Base-by-base conservation (phyloP, 2,888 invertebrate genomes). In the Nomada fabriciana region DNA sequence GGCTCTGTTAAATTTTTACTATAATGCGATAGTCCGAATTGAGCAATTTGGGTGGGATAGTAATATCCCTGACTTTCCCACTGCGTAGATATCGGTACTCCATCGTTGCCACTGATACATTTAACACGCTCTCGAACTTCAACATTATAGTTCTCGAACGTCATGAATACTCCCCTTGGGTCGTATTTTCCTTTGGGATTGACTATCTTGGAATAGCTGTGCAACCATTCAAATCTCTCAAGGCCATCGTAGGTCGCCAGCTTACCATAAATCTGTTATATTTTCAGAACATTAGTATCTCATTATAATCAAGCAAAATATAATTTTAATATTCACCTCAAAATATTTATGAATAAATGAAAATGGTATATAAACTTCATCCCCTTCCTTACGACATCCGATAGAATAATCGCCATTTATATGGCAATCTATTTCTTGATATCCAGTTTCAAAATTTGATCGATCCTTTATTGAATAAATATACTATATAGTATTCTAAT, bases 21-120 rank as follows among this genome's bases (percentile, higher is more conserved):
- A 94, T 98, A 99, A 94, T 99, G 99, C 13, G 99, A 98, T 76
- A 99, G 94, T 0, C 98, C 99, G 94, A 98, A 99, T 94, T 99
- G 99, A 9, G 99, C 99, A 86, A 99, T 99, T 94, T 99, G 99
- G 1, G 99, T 99, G 0, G 99, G 99, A 94, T 99, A 99, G 94
- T 97, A 98, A 94, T 99, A 99, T 0, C 99, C 99, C 83, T 96
- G 96, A 52, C 97, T 97, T 90, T 98, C 98, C 99, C 99, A 99
- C 93, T 99, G 99, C 0, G 97, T 98, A n/a, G 98, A 98, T 72
- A 99, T 97, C 0, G 99, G 99, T 20, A 99, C 98, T 90, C 99
- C 99, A 92, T 98, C 98, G 18, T 96, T 96, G 0, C 97, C 99
- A 94, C 98, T 98, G 89, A 99, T 97, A 94, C 99, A 99, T 94